Percentiles rank a stretch among this genome's conserved stretches.
phyloP scores from a whole-genome alignment of 2,113 vertebrate species.

The Xenotilapia leptura region DNA sequence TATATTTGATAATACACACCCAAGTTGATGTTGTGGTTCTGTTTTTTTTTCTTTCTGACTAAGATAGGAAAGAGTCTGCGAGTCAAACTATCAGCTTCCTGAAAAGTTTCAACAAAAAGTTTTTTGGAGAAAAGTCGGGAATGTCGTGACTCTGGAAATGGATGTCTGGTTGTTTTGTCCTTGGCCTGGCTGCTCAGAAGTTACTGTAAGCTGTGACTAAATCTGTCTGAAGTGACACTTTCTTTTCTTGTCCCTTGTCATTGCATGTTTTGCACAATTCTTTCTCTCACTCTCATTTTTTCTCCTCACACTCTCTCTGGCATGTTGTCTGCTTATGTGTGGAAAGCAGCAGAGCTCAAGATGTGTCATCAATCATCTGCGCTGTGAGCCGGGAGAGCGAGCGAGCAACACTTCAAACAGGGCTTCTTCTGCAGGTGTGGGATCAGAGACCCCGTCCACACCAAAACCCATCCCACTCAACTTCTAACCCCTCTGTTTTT shows the following conservation, averaged over 20 bases:
- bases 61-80: neutral
- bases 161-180: slow-evolving; percentile 34
- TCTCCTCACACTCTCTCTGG: slow-evolving; percentile 29
- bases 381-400: slow-evolving; percentile 43
- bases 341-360: slow-evolving; percentile 5
- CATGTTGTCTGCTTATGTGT: slow-evolving; percentile 25
- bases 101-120: slow-evolving; percentile 2
- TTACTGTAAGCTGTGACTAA: slow-evolving; percentile 58
- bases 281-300: neutral
- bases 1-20: neutral
- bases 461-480: neutral
- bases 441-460: slow-evolving; percentile 20
- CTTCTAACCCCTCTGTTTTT: neutral
- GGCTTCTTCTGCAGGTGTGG: slow-evolving; percentile 46
- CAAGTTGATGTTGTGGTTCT: neutral
- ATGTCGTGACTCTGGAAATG: slow-evolving; percentile 46
- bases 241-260: slow-evolving; percentile 48
- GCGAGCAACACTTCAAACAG: slow-evolving; percentile 32
- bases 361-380: slow-evolving; percentile 67
- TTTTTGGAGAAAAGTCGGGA: neutral
- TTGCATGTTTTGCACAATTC: slow-evolving; percentile 47
- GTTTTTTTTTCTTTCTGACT: neutral
- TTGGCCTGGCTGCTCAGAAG: slow-evolving; percentile 24
- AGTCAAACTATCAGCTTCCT: neutral
- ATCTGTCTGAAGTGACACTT: slow-evolving; percentile 48